Evolutionary conservation across 2,888 invertebrate genomes (phyloP).

Genomic region (Desoria tigrina): DNA sequence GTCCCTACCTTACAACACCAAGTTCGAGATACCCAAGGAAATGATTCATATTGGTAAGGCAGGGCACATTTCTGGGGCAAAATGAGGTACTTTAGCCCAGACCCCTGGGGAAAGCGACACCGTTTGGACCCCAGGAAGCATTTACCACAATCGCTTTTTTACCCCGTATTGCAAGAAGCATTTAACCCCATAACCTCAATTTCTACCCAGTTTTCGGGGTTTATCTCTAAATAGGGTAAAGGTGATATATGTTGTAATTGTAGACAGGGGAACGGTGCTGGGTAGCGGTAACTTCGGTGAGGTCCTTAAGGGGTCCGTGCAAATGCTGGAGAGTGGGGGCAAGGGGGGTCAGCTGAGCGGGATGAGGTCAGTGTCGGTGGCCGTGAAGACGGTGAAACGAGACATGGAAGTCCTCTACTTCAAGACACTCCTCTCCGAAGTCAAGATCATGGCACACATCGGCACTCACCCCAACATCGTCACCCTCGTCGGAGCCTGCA

Average conservation of each 20-base stretch:
- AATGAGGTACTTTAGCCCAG: too few relatives aligned
- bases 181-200: too few relatives aligned
- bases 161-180: too few relatives aligned
- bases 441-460: conserved; percentile 42
- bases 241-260: too few relatives aligned
- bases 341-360: neutral
- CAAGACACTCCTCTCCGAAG: conserved; percentile 41
- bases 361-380: conserved; percentile 20
- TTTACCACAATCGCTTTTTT: too few relatives aligned
- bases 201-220: too few relatives aligned
- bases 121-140: too few relatives aligned
- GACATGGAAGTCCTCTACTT: conserved; percentile 29
- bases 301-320: conserved; percentile 36
- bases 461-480: conserved; percentile 39
- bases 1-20: conserved; percentile 38
- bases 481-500: conserved; percentile 40
- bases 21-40: conserved; percentile 38
- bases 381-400: conserved; percentile 40
- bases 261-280: too few relatives aligned
- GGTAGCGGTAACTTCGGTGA: conserved; percentile 41
- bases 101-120: too few relatives aligned
- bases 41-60: conserved; percentile 32
- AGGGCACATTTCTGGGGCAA: neutral
- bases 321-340: neutral
- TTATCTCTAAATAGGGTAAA: too few relatives aligned